These are phyloP conservation scores for Ophion ventricosus DNA, from an alignment of 2,888 invertebrate species.

Conservation along the genomic window DNA sequence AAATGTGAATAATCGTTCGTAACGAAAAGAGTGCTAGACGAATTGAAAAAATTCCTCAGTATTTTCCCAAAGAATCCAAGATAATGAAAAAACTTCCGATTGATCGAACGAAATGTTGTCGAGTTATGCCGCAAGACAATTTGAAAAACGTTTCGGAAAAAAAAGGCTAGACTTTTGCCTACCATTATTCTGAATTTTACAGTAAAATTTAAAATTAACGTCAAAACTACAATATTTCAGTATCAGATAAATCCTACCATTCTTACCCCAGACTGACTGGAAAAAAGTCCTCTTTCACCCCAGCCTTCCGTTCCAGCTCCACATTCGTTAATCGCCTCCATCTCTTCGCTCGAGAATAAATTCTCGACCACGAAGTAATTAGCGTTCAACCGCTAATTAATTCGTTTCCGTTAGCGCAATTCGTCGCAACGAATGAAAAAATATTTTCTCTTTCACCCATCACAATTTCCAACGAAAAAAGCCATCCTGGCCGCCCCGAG, in stretches of 20 bases:
- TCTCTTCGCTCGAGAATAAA: background rate
- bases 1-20: constrained; percentile 11
- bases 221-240: no score
- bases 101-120: no score
- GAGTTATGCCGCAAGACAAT: background rate
- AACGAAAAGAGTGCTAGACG: background rate
- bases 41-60: background rate
- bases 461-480: no score
- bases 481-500: no score
- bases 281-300: background rate
- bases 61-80: background rate
- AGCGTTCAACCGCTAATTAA: background rate
- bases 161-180: background rate
- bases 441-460: no score
- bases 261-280: background rate
- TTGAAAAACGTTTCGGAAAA: background rate
- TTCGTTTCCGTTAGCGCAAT: background rate
- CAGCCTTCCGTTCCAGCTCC: background rate
- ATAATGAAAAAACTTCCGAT: background rate
- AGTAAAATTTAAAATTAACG: background rate
- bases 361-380: background rate
- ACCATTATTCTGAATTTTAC: background rate
- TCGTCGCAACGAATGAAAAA: background rate
- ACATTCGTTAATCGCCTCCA: background rate
- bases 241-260: background rate